These are phyloP conservation scores for Ptychodera flava DNA, from an alignment of 35 echinoderm and acorn worm genomes.

Conservation along the genomic window DNA sequence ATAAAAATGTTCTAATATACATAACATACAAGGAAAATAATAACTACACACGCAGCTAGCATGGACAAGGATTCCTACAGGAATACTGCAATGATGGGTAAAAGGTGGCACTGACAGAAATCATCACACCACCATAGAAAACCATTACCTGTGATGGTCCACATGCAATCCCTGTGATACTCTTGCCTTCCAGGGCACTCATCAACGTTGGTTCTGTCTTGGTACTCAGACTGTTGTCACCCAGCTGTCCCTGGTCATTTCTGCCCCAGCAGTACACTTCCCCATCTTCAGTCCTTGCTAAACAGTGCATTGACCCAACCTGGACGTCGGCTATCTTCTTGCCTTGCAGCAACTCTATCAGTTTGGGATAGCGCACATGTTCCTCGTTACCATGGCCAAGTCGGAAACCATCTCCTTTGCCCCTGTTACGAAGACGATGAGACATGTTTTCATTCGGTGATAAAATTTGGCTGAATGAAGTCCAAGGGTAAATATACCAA, in stretches of 20 bases:
- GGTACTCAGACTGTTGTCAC: conserved; percentile 32
- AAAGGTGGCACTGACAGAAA: too few relatives aligned
- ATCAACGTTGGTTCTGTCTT: conserved; percentile 61
- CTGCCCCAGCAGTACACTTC: conserved; percentile 85
- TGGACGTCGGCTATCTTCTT: conserved; percentile 73
- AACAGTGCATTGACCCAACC: conserved; percentile 36
- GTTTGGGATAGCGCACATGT: conserved; percentile 65
- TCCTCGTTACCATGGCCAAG: conserved; percentile 89
- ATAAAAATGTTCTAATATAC: too few relatives aligned
- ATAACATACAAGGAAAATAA: too few relatives aligned
- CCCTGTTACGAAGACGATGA: conserved; percentile 45
- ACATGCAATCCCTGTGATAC: conserved; percentile 75
- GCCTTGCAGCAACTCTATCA: conserved; percentile 60
- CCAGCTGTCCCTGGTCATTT: conserved; percentile 79
- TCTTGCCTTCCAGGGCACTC: conserved; percentile 66
- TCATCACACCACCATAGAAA: too few relatives aligned
- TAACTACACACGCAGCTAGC: too few relatives aligned
- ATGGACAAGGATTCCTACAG: too few relatives aligned
- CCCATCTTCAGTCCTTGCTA: conserved; percentile 59
- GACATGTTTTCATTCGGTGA: background rate
- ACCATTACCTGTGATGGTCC: conserved; percentile 80
- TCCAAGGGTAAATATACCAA: too few relatives aligned
- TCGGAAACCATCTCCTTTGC: conserved; percentile 78
- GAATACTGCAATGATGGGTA: too few relatives aligned
- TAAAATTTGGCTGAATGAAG: too few relatives aligned